Base-by-base conservation (phyloP, 2,797 vertebrate genomes). In the Simalia tracyae region DNA sequence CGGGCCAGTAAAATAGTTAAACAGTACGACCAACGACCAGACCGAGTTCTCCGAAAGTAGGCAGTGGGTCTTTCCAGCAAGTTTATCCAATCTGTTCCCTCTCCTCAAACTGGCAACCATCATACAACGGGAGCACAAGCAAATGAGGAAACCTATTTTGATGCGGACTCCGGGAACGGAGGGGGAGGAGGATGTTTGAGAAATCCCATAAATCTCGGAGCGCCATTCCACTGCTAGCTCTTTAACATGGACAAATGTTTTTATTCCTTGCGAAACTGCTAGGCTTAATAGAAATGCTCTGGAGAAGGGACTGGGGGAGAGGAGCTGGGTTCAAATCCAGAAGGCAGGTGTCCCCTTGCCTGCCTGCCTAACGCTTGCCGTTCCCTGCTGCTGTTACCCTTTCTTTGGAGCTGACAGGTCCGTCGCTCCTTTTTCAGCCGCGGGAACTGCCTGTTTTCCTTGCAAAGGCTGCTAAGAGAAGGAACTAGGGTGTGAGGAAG, bases 31-130 rank as follows among this genome's bases (percentile, higher is more conserved):
- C 72, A 42, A 76, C 36, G 36, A 2, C 11, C 91, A 66, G 64
- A n/a, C 5, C 12, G 91, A 8, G 1, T 36, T 90, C 91, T 26
- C 24, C 24, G 15, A 90, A 87, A 88, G 10, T 54, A 57, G 92
- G 93, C 81, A 94, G 93, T 68, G 91, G 87, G 95, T 11, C 91
- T 91, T 93, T 85, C 94, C 93, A 91, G 94, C 94, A 93, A 91
- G 91, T 87, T 94, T 94, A 95, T 92, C 95, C 95, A 95, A 95
- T 87, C 84, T 94, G 94, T 94, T 92, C 66, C 9, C 46, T 57
- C 15, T 2, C 54, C 54, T 31, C 68, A 11, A 15, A 42, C 24
- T 36, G 42, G 94, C 94, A 94, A 96, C 2, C 31, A 42, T 3
- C 17, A 76, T 42, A 76, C 36, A 42, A 76, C 7, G 68, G 68